Evolutionary conservation across 2,113 vertebrate genomes (phyloP), one percentile per base, ranked within the genome.

Genomic region (Syngnathus floridae): DNA sequence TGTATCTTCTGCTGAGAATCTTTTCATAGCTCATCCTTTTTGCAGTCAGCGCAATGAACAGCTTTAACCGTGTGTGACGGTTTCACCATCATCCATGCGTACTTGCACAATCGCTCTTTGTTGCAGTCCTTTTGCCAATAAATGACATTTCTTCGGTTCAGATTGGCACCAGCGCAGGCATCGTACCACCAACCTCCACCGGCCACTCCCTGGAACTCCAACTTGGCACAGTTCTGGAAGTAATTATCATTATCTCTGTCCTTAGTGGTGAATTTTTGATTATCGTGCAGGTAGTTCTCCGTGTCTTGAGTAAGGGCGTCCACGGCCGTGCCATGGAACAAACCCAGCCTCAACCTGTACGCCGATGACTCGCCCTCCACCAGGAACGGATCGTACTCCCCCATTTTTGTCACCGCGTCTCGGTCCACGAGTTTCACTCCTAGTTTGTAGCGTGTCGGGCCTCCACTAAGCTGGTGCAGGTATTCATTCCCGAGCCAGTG

Each of bases 211-310:
- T 88, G 91, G 60, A 90, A 91, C 69, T 93, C 91, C 77, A 95
- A 26, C 71, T 88, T 91, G 63, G 91, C 93, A 56, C 88, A 94
- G 4, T 94, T 94, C 78, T 92, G 90, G 65, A 90, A 93, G 76
- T 91, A 93, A 75, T 93, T 95, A 76, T 93, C 91, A 0, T 94
- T 94, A 82, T 94, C 92, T 67, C 84, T 85, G 81, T 93, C 91
- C 77, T 93, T 93, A 11, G 92, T 93, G 76, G 91, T 93, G 81
- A 94, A 94, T 66, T 84, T 91, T 73, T 93, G 91, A 87, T 95
- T 95, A 79, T 95, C 93, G 21, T 95, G 94, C 49, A 95, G 90
- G 79, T 95, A 95, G 70, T 93, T 92, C 70, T 94, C 93, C 0
- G 93, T 94, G 66, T 95, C 91, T 77, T 90, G 79, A 2, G 90